phyloP scores from a whole-genome alignment of 2,888 invertebrate species.

The Sminthurinus aureus region DNA sequence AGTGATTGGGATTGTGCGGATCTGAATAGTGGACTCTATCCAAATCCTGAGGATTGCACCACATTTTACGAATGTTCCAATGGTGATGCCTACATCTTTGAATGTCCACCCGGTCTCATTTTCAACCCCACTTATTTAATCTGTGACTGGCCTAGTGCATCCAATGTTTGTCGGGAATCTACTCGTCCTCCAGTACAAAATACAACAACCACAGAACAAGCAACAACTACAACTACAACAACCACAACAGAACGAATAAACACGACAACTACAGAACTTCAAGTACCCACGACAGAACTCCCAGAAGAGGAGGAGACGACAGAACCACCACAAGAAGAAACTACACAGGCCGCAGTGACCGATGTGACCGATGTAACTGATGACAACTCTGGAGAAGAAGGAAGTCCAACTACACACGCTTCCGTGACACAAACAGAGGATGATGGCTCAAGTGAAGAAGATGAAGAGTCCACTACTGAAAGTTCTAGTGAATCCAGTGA shows the following conservation, averaged over 20 bases:
- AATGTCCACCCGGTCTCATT: conserved; percentile 42
- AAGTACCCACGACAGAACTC: conserved; percentile 13
- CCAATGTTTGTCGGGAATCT: not conserved
- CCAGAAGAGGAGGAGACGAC: too few relatives aligned
- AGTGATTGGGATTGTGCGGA: conserved; percentile 22
- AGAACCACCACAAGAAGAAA: not conserved
- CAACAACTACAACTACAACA: not conserved
- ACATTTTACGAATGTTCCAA: conserved; percentile 36
- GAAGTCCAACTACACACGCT: not conserved
- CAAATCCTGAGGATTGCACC: conserved; percentile 33
- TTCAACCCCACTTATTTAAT: conserved; percentile 46
- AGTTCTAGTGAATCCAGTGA: not conserved
- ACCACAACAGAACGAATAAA: not conserved
- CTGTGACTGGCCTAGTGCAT: conserved; percentile 49
- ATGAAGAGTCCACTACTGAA: not conserved
- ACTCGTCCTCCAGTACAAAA: not conserved
- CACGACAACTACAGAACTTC: not conserved
- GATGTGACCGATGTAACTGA: conserved; percentile 3
- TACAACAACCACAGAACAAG: not conserved
- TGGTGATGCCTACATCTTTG: conserved; percentile 18
- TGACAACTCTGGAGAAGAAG: not conserved
- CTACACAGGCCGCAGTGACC: not conserved
- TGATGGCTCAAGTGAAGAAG: not conserved
- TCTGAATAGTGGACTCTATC: conserved; percentile 13
- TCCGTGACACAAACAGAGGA: not conserved